Evolutionary conservation across 2,797 vertebrate genomes (phyloP).

Genomic region (Apogon talboti): DNA sequence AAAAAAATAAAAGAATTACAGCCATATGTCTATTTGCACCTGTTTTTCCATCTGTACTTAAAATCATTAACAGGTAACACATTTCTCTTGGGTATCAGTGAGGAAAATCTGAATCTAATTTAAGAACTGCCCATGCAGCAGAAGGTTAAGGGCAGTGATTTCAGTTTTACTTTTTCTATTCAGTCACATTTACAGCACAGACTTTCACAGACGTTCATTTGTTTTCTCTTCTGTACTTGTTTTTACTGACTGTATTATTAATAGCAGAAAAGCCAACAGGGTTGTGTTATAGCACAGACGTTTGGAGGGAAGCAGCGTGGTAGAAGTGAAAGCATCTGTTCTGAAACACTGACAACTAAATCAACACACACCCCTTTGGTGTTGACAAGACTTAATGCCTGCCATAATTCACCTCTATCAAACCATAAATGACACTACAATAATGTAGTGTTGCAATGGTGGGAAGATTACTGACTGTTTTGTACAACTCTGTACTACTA

Average conservation of each 20-base stretch:
- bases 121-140: too few species aligned
- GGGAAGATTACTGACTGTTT: too few species aligned
- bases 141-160: too few species aligned
- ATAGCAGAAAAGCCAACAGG: neutral
- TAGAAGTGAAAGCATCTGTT: conserved; percentile 8
- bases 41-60: too few species aligned
- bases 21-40: too few species aligned
- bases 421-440: neutral
- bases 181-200: neutral
- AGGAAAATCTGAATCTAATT: too few species aligned
- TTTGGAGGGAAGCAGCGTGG: neutral
- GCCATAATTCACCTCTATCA: neutral
- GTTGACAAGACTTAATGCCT: neutral
- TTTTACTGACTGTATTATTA: conserved; percentile 1
- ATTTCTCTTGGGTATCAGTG: too few species aligned
- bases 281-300: neutral
- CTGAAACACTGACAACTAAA: neutral
- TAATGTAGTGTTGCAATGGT: too few species aligned
- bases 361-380: conserved; percentile 1
- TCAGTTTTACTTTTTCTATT: neutral
- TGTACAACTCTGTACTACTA: too few species aligned
- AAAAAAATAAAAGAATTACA: too few species aligned
- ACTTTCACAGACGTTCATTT: neutral
- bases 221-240: neutral
- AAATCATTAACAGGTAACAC: too few species aligned